Conservation (phyloP, 2,113 vertebrate genomes). For the Xenopus borealis region DNA sequence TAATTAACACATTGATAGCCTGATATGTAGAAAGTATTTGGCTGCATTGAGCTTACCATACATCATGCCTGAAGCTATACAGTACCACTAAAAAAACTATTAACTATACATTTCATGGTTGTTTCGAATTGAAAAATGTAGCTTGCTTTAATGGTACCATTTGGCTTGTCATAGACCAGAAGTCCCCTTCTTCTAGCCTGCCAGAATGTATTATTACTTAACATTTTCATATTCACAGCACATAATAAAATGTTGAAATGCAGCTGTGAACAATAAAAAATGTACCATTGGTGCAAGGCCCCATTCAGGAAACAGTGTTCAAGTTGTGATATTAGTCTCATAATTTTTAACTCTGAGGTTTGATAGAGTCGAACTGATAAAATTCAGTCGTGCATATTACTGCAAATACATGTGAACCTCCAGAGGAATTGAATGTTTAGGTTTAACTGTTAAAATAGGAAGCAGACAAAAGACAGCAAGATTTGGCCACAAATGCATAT, state of each 20-base stretch:
- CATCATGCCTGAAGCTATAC: too few species aligned
- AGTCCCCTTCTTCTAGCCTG: conserved; percentile 19
- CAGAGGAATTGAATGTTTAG: conserved; percentile 6
- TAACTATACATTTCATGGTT: too few species aligned
- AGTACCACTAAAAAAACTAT: too few species aligned
- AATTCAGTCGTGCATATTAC: conserved; percentile 43
- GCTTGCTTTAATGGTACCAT: too few species aligned
- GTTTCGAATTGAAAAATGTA: too few species aligned
- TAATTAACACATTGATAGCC: too few species aligned
- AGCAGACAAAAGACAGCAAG: background rate
- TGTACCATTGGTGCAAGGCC: conserved; percentile 24
- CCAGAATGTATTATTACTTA: conserved; percentile 44
- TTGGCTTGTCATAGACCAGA: conserved; percentile 24
- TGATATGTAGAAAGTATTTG: too few species aligned
- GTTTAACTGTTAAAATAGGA: conserved; percentile 4
- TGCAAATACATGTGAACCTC: conserved; percentile 24
- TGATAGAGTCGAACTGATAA: conserved; percentile 37
- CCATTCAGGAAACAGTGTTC: conserved; percentile 36
- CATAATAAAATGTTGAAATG: conserved; percentile 43
- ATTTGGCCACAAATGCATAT: background rate
- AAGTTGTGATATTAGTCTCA: conserved; percentile 44
- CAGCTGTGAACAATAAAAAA: conserved; percentile 44
- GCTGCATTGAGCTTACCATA: too few species aligned
- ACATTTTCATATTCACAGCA: conserved; percentile 39
- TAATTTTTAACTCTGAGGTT: conserved; percentile 44